Conservation (phyloP, 2,888 invertebrate species). For the Pandemis heparana region DNA sequence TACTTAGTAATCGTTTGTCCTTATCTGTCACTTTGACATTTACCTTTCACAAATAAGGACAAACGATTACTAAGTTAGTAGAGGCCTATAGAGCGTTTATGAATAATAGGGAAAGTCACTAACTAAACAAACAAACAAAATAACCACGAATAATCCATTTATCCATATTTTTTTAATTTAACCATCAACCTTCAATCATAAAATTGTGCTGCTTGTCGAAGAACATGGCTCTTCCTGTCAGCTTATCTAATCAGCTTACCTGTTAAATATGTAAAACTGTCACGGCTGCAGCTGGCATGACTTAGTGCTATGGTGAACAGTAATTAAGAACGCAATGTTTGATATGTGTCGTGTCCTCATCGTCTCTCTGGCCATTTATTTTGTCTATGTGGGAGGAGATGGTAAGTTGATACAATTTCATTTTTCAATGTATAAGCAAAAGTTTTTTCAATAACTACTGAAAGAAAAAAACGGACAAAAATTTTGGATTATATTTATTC, state of each 20-base stretch:
- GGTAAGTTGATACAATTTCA: not conserved
- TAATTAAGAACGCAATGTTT: not conserved
- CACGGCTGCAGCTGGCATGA: conserved; percentile 1
- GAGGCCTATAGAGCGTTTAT: too few relatives aligned
- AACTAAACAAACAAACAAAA: too few relatives aligned
- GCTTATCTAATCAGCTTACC: conserved; percentile 1
- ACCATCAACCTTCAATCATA: too few relatives aligned
- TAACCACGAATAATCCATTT: too few relatives aligned
- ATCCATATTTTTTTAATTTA: too few relatives aligned
- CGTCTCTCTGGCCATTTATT: not conserved
- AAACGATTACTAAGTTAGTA: too few relatives aligned
- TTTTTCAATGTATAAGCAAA: too few relatives aligned
- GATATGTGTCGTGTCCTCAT: not conserved
- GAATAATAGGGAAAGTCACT: too few relatives aligned
- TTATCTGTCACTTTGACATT: too few relatives aligned
- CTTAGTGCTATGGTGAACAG: not conserved
- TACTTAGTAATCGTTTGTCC: too few relatives aligned
- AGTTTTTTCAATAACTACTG: not conserved
- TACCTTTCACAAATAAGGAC: too few relatives aligned
- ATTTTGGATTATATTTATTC: too few relatives aligned
- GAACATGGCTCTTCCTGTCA: conserved; percentile 12
- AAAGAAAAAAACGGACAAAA: not conserved
- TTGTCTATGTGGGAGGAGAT: not conserved
- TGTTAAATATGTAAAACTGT: conserved; percentile 20
- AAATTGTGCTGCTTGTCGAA: not conserved